Percentiles rank a stretch among this genome's conserved stretches.
These are phyloP conservation scores for Hyaena hyaena DNA, from an alignment of 2,113 vertebrate genomes.

Conservation along the genomic window DNA sequence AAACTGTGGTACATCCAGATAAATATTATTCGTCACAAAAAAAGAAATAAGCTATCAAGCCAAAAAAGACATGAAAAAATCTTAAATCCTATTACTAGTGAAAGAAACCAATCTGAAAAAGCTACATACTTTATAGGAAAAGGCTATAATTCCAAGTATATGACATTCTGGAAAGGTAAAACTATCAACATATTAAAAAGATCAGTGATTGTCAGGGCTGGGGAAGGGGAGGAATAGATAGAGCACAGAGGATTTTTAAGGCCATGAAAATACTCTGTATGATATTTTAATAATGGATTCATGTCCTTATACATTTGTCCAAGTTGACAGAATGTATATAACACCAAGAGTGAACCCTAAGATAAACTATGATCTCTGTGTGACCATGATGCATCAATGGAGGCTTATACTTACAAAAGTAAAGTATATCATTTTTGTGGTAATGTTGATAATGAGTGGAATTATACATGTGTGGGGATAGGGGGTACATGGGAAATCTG, in stretches of 20 bases:
- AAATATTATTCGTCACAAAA: not conserved
- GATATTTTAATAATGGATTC: not conserved
- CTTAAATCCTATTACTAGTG: not conserved
- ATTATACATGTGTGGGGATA: not conserved
- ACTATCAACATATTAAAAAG: not conserved
- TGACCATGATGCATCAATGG: not conserved
- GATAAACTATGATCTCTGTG: not conserved
- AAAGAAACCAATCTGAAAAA: not conserved
- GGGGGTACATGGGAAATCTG: not conserved
- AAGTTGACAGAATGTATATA: not conserved
- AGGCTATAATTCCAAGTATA: not conserved
- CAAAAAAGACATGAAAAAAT: not conserved
- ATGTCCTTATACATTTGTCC: not conserved
- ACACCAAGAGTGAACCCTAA: not conserved
- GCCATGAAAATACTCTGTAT: not conserved
- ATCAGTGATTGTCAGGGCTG: no score
- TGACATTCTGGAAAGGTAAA: not conserved
- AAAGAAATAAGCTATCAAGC: not conserved
- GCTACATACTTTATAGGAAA: not conserved
- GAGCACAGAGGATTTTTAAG: not conserved
- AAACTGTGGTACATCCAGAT: not conserved
- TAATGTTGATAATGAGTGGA: not conserved
- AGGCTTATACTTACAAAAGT: not conserved
- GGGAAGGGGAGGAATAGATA: not conserved
- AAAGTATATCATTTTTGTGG: not conserved